phyloP scores from a whole-genome alignment of 2,888 invertebrate genomes.

The Autographa pulchrina region DNA sequence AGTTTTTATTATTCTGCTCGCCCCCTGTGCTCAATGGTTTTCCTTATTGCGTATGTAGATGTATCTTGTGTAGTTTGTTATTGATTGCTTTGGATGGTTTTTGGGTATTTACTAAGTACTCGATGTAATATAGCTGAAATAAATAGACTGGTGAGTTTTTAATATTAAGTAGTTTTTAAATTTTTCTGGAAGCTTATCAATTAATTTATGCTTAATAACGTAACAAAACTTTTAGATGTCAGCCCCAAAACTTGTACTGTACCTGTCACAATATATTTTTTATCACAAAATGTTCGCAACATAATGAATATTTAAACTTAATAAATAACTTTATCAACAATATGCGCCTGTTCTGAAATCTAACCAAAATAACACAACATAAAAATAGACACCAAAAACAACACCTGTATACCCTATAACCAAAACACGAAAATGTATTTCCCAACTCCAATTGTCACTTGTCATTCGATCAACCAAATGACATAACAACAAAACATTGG shows the following conservation, averaged over 20 bases:
- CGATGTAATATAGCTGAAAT: too few relatives aligned
- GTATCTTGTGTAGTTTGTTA: constrained; percentile 10
- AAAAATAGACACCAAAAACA: background rate
- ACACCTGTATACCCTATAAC: background rate
- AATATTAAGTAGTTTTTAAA: too few relatives aligned
- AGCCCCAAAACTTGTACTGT: too few relatives aligned
- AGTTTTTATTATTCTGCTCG: constrained; percentile 65
- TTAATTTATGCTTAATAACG: too few relatives aligned
- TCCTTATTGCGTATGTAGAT: constrained; percentile 41
- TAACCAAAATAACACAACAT: background rate
- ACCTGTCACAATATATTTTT: too few relatives aligned
- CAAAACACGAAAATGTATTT: constrained; percentile 24
- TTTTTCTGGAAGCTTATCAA: too few relatives aligned
- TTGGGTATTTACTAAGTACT: background rate
- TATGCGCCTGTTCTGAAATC: background rate
- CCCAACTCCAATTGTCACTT: constrained; percentile 25
- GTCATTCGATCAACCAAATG: constrained; percentile 51
- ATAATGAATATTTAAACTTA: too few relatives aligned
- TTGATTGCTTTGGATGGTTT: constrained; percentile 12
- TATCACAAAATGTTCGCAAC: too few relatives aligned
- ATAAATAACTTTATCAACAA: too few relatives aligned
- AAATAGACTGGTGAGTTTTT: too few relatives aligned
- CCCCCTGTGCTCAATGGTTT: constrained; percentile 34
- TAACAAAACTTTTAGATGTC: too few relatives aligned
- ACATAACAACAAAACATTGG: constrained; percentile 56